Base-by-base conservation (phyloP, 2,113 vertebrate genomes). In the Dasyprocta punctata region DNA sequence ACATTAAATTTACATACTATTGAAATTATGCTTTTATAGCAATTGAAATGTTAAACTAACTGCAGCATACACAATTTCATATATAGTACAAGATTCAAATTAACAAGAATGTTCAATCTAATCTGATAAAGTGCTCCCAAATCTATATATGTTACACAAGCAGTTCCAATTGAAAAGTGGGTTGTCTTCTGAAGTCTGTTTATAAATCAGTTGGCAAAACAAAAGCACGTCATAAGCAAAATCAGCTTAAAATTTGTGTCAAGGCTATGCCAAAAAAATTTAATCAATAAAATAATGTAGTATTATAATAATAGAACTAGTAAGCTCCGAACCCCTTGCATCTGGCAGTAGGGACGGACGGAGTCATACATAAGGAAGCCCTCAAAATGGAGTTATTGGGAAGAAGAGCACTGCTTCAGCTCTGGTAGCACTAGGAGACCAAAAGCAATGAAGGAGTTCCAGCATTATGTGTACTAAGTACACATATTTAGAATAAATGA, bases 1-100 rank as follows among this genome's bases (percentile, higher is more conserved):
- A 92, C 60, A 92, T 97, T 96, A 92, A 95, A 97, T 95, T 90
- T 97, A 85, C 84, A 97, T 97, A 95, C 80, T 80, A 95, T 36
- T 92, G 75, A 95, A 97, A 97, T 94, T 92, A 94, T 89, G 77
- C 47, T 96, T 97, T 97, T 85, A 96, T 92, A 97, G 86, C 84
- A 97, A 96, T 78, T 96, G 69, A 97, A 94, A 89, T 95, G 65
- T 97, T 97, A 93, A 92, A 94, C 75, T 95, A 97, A 95, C 92
- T 96, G 83, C 69, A 97, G 61, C 69, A 89, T 77, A 87, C 12
- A 93, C 16, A 91, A 93, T 93, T 73, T 86, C 71, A 89, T 67
- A 90, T 61, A 89, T 86, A 93, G 73, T 41, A 93, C 10, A 93
- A 20, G 41, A 97, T 89, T 95, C 95, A 95, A 90, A 95, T 82